Percentiles rank a stretch among this genome's conserved stretches.
Evolutionary conservation across 2,797 vertebrate species (phyloP).

Genomic region (Tokudaia tokunoshimensis): DNA sequence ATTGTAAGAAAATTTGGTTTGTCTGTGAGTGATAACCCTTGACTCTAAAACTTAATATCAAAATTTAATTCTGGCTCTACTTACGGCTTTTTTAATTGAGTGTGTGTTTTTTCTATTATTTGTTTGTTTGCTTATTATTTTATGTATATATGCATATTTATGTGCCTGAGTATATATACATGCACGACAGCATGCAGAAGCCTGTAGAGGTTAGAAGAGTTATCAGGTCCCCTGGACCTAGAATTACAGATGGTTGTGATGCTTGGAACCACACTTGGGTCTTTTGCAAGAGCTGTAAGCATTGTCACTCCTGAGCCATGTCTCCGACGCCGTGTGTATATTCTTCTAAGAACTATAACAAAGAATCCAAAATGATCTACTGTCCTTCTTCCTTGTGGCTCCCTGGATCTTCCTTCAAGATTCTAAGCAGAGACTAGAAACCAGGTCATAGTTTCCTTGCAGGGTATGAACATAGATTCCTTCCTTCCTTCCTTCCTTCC

Average conservation of each 20-base stretch:
- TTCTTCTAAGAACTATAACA: constrained; percentile 19
- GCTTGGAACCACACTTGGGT: background rate
- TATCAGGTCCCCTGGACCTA: background rate
- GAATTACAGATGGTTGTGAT: background rate
- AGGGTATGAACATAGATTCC: background rate
- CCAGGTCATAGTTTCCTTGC: background rate
- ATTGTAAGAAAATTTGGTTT: background rate
- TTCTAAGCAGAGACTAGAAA: background rate
- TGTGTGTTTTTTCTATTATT: background rate
- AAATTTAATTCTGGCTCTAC: background rate
- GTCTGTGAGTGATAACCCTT: background rate
- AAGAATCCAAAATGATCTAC: background rate
- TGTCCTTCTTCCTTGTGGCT: background rate
- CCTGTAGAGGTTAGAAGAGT: background rate
- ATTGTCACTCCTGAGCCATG: background rate
- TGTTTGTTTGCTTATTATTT: background rate
- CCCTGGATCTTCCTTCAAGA: constrained; percentile 8
- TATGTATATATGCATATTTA: background rate
- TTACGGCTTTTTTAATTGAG: background rate
- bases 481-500: background rate
- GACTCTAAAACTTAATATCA: background rate
- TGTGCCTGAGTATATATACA: background rate
- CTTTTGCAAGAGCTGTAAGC: background rate
- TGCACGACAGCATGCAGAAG: background rate
- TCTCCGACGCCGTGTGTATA: too few species aligned